Evolutionary conservation across 2,113 vertebrate genomes (phyloP).

Genomic region (Campylomormyrus numenius): DNA sequence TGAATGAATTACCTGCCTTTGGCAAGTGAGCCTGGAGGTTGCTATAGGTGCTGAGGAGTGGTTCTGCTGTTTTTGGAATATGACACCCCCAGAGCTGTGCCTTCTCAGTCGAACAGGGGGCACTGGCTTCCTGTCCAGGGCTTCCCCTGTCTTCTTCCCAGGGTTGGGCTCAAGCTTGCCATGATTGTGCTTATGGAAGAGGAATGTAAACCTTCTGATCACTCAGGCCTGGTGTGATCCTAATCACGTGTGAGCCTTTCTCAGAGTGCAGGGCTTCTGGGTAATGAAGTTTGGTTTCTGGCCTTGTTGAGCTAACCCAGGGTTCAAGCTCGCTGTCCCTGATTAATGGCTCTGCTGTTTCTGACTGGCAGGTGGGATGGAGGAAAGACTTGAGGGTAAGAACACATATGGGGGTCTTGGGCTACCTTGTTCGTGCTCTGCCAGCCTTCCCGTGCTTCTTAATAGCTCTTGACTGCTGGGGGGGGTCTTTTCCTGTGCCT

Average conservation of each 20-base stretch:
- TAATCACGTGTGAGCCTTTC: background rate
- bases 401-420: constrained; percentile 33
- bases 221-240: background rate
- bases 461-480: background rate
- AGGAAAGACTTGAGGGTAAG: constrained; percentile 78
- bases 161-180: background rate
- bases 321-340: background rate
- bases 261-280: background rate
- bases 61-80: background rate
- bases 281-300: background rate
- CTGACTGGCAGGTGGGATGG: constrained; percentile 77
- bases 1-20: background rate
- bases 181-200: background rate
- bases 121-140: background rate
- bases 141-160: background rate
- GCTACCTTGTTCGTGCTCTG: constrained; percentile 34
- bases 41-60: background rate
- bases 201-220: background rate
- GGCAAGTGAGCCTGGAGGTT: background rate
- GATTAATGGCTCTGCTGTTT: constrained; percentile 44
- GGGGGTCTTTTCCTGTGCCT: background rate
- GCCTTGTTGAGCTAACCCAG: background rate
- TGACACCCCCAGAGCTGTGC: background rate
- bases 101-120: background rate
- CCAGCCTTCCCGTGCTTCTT: background rate